Conservation (phyloP, 1,140 invertebrate genomes). For the Leptonema lineaticorne region DNA sequence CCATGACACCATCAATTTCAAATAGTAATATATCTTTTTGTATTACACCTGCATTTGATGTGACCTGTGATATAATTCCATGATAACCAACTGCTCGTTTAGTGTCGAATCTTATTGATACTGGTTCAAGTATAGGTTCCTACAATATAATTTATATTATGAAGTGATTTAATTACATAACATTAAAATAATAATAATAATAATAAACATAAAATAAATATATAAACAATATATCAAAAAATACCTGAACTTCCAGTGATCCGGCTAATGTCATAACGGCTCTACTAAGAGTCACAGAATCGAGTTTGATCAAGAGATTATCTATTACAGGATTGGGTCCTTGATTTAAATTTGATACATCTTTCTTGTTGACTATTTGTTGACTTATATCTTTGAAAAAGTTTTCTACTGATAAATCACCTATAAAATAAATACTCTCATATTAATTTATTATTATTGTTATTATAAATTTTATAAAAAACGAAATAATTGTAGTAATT, state of each 20-base stretch:
- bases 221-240: slow-evolving; percentile 23
- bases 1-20: slow-evolving; percentile 68
- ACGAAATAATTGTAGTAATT: slow-evolving; percentile 9
- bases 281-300: slow-evolving; percentile 67
- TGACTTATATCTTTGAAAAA: slow-evolving; percentile 70
- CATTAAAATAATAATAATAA: slow-evolving; percentile 2
- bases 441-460: not conserved
- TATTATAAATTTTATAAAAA: slow-evolving; percentile 20
- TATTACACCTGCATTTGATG: slow-evolving; percentile 27
- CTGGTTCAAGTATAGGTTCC: slow-evolving; percentile 76
- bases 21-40: slow-evolving; percentile 55
- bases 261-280: slow-evolving; percentile 72
- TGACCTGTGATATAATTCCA: slow-evolving; percentile 43
- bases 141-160: slow-evolving; percentile 46
- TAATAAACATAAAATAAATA: slow-evolving; percentile 10
- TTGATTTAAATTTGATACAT: slow-evolving; percentile 25
- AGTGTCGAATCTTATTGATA: slow-evolving; percentile 70
- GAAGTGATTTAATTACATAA: not conserved
- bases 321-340: slow-evolving; percentile 59
- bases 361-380: slow-evolving; percentile 24
- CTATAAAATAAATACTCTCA: slow-evolving; percentile 46
- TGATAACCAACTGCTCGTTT: slow-evolving; percentile 64
- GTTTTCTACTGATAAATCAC: slow-evolving; percentile 75
- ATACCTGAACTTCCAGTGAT: slow-evolving; percentile 69
- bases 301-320: slow-evolving; percentile 70